Conservation (phyloP, 2,797 vertebrate genomes). For the Centropyge bicolor region DNA sequence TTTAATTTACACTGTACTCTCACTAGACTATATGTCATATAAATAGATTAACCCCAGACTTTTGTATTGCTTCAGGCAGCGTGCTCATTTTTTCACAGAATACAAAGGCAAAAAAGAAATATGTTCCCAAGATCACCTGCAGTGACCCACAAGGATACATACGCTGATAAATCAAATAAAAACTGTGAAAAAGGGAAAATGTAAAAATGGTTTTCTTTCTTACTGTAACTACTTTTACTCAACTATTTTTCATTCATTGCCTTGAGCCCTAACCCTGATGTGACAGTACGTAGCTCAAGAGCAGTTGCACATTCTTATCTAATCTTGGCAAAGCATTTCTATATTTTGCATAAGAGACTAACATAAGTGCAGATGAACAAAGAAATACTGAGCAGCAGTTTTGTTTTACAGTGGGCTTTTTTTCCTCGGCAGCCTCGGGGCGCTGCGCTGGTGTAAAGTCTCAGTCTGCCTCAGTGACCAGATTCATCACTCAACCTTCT, state of each 20-base stretch:
- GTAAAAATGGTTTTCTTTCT: background rate
- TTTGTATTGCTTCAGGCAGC: background rate
- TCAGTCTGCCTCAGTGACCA: slow-evolving; percentile 36
- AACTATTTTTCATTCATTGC: background rate
- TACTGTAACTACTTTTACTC: background rate
- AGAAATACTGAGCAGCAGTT: background rate
- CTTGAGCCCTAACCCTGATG: background rate
- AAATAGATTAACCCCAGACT: background rate
- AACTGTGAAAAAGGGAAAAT: background rate
- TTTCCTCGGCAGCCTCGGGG: slow-evolving; percentile 10
- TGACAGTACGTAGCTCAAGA: background rate
- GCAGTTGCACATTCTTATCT: background rate
- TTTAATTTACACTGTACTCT: background rate
- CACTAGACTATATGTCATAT: background rate
- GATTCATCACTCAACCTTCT: slow-evolving; percentile 45
- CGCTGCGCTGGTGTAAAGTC: slow-evolving; percentile 28
- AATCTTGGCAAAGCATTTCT: background rate
- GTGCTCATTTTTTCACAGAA: background rate
- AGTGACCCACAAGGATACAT: background rate
- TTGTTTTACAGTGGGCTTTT: slow-evolving; percentile 6
- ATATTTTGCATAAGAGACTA: slow-evolving; percentile 2
- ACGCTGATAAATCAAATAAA: background rate
- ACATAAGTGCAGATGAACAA: slow-evolving; percentile 1
- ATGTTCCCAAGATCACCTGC: background rate
- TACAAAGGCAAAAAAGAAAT: background rate